Conservation (phyloP, 2,797 vertebrate species). For the Xiphorhynchus erythropygius region DNA sequence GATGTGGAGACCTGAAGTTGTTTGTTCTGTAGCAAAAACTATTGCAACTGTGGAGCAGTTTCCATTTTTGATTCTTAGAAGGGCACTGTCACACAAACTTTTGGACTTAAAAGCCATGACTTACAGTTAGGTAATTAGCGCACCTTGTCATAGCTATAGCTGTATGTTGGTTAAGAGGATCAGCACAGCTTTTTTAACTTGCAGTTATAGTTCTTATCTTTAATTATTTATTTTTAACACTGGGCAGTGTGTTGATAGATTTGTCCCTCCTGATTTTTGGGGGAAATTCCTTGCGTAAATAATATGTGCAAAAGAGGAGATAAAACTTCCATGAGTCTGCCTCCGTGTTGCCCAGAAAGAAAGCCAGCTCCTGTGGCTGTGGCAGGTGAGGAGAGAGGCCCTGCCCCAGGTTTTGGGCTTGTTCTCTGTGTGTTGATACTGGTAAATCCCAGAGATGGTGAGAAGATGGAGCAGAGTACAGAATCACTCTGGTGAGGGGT, state of each 20-base stretch:
- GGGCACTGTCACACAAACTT: neutral
- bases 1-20: neutral
- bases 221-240: neutral
- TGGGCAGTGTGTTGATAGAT: neutral
- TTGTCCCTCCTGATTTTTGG: neutral
- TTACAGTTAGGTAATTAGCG: neutral
- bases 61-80: neutral
- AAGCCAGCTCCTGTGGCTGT: neutral
- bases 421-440: neutral
- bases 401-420: neutral
- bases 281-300: neutral
- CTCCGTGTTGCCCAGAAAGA: neutral
- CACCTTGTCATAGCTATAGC: accelerated
- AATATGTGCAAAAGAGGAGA: neutral
- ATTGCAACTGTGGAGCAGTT: neutral
- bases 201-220: neutral
- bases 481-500: neutral
- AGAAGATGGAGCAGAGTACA: neutral
- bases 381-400: neutral
- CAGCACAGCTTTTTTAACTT: neutral
- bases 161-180: neutral
- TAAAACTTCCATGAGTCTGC: neutral
- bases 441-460: neutral
- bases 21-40: neutral
- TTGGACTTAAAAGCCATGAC: neutral